phyloP scores from a whole-genome alignment of 2,797 vertebrate genomes.

The Hemitrygon akajei region DNA sequence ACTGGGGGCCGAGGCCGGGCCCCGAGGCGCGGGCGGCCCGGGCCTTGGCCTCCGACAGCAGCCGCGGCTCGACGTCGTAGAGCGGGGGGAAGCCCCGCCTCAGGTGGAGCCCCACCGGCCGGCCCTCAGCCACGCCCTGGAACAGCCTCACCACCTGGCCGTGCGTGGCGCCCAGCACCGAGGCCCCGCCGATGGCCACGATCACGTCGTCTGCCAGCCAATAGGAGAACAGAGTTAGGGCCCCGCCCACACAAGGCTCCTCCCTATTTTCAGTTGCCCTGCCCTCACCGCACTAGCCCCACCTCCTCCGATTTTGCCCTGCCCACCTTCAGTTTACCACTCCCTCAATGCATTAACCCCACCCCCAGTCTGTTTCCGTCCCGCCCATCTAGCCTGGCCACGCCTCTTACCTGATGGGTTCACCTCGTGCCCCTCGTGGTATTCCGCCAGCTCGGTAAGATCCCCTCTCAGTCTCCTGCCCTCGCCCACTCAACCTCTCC shows the following conservation, averaged over 20 bases:
- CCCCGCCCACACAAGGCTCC: neutral
- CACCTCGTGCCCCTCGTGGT: too few relatives aligned
- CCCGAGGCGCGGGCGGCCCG: neutral
- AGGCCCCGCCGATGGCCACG: neutral
- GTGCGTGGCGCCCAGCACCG: neutral
- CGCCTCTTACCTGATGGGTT: too few relatives aligned
- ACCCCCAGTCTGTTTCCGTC: too few relatives aligned
- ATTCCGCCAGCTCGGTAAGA: too few relatives aligned
- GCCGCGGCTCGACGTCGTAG: neutral
- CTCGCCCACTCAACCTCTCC: too few relatives aligned
- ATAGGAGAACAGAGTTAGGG: neutral
- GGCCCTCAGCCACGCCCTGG: neutral
- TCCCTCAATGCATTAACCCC: too few relatives aligned
- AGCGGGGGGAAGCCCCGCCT: neutral
- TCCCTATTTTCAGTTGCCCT: too few relatives aligned
- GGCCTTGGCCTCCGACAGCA: neutral
- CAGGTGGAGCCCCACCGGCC: neutral
- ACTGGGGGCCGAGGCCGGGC: neutral
- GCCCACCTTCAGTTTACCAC: too few relatives aligned
- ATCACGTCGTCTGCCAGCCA: neutral
- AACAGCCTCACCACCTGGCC: neutral
- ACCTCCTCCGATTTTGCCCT: too few relatives aligned
- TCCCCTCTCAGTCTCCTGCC: too few relatives aligned
- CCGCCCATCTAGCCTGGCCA: too few relatives aligned
- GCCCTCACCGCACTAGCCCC: too few relatives aligned